phyloP scores from a whole-genome alignment of 1,140 invertebrate species.

The Adoxophyes honmai region DNA sequence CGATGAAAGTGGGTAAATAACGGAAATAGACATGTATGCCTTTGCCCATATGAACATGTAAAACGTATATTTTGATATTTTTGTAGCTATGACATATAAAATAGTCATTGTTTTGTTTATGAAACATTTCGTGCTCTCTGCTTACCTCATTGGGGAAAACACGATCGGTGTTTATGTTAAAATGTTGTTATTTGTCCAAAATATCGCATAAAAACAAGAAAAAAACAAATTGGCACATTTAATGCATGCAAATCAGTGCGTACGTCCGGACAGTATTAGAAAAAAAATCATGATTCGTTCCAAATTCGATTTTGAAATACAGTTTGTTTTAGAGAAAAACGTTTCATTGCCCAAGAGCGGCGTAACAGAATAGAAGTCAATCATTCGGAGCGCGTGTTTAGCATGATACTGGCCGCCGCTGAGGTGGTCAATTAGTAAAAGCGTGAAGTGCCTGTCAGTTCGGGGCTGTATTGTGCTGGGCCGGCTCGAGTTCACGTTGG shows the following conservation, averaged over 20 bases:
- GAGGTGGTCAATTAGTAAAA: conserved; percentile 67
- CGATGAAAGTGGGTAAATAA: too few species aligned
- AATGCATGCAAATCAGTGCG: conserved; percentile 2
- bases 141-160: too few species aligned
- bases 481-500: conserved; percentile 41
- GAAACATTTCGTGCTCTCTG: too few species aligned
- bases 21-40: too few species aligned
- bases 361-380: conserved; percentile 43
- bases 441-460: conserved; percentile 66
- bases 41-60: too few species aligned
- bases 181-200: too few species aligned
- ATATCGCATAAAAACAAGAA: too few species aligned
- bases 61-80: too few species aligned
- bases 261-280: background rate
- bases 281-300: conserved; percentile 22
- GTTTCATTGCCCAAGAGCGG: conserved; percentile 36
- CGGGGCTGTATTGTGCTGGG: conserved; percentile 42
- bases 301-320: conserved; percentile 26
- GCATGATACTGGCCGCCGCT: conserved; percentile 39
- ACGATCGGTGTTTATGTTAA: too few species aligned
- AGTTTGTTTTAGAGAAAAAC: conserved; percentile 32
- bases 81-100: too few species aligned
- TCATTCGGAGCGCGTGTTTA: conserved; percentile 56
- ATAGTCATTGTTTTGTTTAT: too few species aligned
- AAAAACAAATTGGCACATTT: too few species aligned